Conservation (phyloP, 2,888 invertebrate species). For the Argynnis bischoffii region DNA sequence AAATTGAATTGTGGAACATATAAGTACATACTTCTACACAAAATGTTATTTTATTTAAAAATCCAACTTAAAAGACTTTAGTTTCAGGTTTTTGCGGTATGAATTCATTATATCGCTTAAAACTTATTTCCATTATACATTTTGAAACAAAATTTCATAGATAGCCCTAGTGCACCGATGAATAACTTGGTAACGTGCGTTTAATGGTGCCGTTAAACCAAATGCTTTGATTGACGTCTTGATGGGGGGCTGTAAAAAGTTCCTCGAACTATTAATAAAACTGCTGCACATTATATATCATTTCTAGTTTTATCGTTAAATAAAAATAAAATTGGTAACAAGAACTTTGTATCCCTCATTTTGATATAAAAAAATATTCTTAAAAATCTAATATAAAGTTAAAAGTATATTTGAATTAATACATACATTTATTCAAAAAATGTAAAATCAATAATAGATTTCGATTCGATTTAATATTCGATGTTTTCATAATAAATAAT, state of each 20-base stretch:
- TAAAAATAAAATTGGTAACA: slow-evolving; percentile 1
- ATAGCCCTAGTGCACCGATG: slow-evolving; percentile 13
- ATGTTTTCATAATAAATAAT: no score
- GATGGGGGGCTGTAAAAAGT: slow-evolving; percentile 60
- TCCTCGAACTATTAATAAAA: slow-evolving; percentile 57
- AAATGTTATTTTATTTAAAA: no score
- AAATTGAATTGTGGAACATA: no score
- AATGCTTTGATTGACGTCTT: slow-evolving; percentile 66
- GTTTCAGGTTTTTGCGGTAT: background rate
- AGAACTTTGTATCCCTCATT: no score
- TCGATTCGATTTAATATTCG: no score
- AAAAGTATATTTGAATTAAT: no score
- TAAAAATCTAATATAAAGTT: no score
- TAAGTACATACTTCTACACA: no score
- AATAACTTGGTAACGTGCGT: slow-evolving; percentile 47
- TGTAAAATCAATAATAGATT: no score
- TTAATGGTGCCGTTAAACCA: slow-evolving; percentile 57
- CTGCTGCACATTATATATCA: slow-evolving; percentile 25
- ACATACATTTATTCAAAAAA: no score
- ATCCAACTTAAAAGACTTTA: no score
- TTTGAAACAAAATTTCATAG: background rate
- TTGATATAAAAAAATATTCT: no score
- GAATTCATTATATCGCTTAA: background rate
- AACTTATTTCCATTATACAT: background rate
- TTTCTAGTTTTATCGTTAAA: slow-evolving; percentile 8